Percentiles rank a stretch among this genome's conserved stretches.
phyloP scores from a whole-genome alignment of 2,888 invertebrate species.

The Clanis bilineata region DNA sequence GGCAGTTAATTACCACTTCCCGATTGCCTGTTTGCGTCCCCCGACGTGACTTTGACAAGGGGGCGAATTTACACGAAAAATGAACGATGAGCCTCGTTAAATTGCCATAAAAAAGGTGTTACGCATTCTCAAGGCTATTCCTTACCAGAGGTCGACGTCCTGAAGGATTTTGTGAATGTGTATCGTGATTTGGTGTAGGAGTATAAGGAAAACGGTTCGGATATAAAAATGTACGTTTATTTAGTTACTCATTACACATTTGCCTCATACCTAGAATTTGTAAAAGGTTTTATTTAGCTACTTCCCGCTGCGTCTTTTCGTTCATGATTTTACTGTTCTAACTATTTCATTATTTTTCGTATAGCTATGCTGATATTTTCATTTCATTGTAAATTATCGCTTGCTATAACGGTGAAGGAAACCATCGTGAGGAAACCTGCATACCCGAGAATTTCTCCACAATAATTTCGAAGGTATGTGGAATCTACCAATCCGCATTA shows the following conservation, averaged over 20 bases:
- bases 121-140: background rate
- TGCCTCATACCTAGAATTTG: background rate
- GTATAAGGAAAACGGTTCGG: background rate
- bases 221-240: background rate
- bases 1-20: slow-evolving; percentile 14
- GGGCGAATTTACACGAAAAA: slow-evolving; percentile 18
- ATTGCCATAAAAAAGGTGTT: slow-evolving; percentile 17
- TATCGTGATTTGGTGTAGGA: background rate
- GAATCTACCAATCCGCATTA: too few species aligned
- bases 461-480: too few species aligned
- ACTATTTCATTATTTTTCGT: too few species aligned
- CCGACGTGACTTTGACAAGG: slow-evolving; percentile 12
- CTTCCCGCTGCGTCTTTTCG: too few species aligned
- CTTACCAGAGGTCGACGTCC: background rate
- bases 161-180: background rate
- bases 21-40: slow-evolving; percentile 13
- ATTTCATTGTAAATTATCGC: too few species aligned
- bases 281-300: background rate
- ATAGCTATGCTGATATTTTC: too few species aligned
- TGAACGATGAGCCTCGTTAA: slow-evolving; percentile 13
- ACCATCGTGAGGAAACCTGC: too few species aligned
- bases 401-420: too few species aligned
- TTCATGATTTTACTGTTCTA: too few species aligned
- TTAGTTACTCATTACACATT: background rate
- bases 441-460: too few species aligned